Evolutionary conservation across 2,797 vertebrate genomes (phyloP).

Genomic region (Echeneis naucrates): DNA sequence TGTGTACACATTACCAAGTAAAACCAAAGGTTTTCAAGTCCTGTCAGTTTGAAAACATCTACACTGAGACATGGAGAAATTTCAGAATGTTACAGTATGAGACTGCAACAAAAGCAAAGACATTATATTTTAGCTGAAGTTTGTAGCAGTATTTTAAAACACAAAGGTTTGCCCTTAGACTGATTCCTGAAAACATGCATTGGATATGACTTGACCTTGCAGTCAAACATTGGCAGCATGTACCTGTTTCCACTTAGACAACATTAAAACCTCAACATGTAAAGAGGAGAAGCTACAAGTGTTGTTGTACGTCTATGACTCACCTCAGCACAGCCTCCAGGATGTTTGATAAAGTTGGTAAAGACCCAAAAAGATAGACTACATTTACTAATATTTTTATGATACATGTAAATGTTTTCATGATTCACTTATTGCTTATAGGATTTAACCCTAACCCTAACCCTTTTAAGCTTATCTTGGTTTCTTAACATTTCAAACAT

Average conservation of each 20-base stretch:
- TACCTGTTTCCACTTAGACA: neutral
- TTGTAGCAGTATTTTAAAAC: neutral
- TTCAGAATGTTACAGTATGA: neutral
- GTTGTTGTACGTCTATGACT: neutral
- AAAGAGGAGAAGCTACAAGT: constrained; percentile 8
- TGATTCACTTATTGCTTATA: neutral
- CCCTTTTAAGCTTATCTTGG: constrained; percentile 1
- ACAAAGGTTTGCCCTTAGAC: neutral
- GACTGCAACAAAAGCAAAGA: neutral
- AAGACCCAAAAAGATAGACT: neutral
- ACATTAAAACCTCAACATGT: constrained; percentile 12
- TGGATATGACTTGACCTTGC: neutral
- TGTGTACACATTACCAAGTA: neutral
- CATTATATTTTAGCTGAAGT: neutral
- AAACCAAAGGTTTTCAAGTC: no score
- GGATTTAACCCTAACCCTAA: no score
- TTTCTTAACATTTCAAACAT: constrained; percentile 28
- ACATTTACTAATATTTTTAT: neutral
- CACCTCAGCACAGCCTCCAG: neutral
- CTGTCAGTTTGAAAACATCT: neutral
- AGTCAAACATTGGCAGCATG: neutral
- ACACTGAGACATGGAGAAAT: neutral
- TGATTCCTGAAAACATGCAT: neutral
- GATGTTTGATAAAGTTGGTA: constrained; percentile 3
- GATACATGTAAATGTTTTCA: neutral